A percentile compares a stretch with the other conserved stretches of the same genome.
These are phyloP conservation scores for Hippopotamyrus pictus DNA, from an alignment of 2,797 vertebrate species.

Conservation along the genomic window DNA sequence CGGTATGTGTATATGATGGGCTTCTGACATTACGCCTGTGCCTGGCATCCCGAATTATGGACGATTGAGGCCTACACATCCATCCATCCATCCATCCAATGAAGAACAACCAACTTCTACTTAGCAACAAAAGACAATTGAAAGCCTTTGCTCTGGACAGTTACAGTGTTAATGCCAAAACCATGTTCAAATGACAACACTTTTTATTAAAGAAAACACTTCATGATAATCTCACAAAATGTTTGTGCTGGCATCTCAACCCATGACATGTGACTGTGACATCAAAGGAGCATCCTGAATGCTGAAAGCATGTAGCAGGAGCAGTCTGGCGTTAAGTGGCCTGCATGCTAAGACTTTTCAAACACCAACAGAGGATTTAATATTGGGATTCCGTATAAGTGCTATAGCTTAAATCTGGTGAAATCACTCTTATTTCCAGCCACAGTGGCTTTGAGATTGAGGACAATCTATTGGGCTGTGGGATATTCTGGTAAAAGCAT, in stretches of 20 bases:
- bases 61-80: neutral
- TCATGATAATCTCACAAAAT: neutral
- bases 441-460: neutral
- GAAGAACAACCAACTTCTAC: neutral
- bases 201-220: neutral
- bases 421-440: neutral
- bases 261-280: neutral
- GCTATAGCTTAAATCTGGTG: neutral
- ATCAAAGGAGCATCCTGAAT: neutral
- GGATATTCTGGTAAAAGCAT: slow-evolving; percentile 27
- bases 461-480: slow-evolving; percentile 15
- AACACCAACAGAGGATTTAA: neutral
- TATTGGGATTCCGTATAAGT: neutral
- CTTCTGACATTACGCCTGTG: neutral
- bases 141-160: neutral
- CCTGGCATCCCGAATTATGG: neutral
- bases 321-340: neutral
- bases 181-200: neutral
- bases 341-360: neutral
- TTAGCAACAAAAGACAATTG: neutral
- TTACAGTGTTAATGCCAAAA: neutral
- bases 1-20: neutral
- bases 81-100: neutral
- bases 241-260: neutral
- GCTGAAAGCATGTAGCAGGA: neutral